These are phyloP conservation scores for Epinephelus awoara DNA, from an alignment of 2,797 vertebrate genomes.

Conservation along the genomic window DNA sequence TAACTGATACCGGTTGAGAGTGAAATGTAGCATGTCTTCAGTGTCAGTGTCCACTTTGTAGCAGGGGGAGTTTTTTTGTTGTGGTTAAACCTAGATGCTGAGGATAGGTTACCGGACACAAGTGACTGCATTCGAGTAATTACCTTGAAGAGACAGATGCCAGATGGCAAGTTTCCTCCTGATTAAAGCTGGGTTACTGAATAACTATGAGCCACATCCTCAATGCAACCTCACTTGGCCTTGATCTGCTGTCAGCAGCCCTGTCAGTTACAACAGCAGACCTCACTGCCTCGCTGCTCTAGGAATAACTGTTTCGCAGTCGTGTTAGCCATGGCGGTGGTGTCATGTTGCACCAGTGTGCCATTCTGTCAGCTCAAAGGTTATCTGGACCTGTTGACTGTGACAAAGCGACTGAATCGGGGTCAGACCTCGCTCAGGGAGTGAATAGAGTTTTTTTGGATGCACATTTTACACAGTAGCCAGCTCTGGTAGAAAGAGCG, in stretches of 20 bases:
- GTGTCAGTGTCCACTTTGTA: slow-evolving; percentile 29
- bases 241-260: slow-evolving; percentile 48
- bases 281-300: slow-evolving; percentile 38
- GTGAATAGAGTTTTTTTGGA: slow-evolving; percentile 39
- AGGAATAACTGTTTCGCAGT: slow-evolving; percentile 62
- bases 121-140: slow-evolving; percentile 65
- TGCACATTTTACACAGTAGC: slow-evolving; percentile 14
- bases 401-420: slow-evolving; percentile 57
- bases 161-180: slow-evolving; percentile 59
- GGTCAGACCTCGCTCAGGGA: slow-evolving; percentile 36
- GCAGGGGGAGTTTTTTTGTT: slow-evolving; percentile 10
- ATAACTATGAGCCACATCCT: slow-evolving; percentile 47
- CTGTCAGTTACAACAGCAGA: slow-evolving; percentile 36
- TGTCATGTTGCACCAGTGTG: slow-evolving; percentile 74
- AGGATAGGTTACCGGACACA: slow-evolving; percentile 53
- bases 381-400: slow-evolving; percentile 74
- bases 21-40: slow-evolving; percentile 31
- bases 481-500: slow-evolving; percentile 20
- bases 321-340: slow-evolving; percentile 33
- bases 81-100: slow-evolving; percentile 33
- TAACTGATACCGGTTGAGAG: slow-evolving; percentile 39
- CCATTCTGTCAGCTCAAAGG: slow-evolving; percentile 70
- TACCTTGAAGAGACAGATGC: slow-evolving; percentile 48
- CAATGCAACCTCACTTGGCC: slow-evolving; percentile 27
- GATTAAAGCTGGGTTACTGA: slow-evolving; percentile 46